phyloP scores from a whole-genome alignment of 2,888 invertebrate species.

The Monopis laevigella region DNA sequence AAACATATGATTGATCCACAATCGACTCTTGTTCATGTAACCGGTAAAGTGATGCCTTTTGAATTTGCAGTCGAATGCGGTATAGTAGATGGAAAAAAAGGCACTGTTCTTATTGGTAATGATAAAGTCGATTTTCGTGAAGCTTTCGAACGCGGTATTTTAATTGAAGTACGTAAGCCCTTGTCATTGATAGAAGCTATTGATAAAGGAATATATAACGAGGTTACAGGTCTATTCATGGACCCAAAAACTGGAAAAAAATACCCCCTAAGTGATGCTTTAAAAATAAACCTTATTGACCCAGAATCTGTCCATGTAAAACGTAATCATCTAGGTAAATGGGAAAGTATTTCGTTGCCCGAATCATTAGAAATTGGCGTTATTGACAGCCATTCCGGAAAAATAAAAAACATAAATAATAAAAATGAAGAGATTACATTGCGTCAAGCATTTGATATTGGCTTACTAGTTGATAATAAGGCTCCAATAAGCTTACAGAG shows the following conservation, averaged over 20 bases:
- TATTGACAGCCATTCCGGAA: conserved; percentile 76
- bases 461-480: conserved; percentile 82
- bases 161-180: conserved; percentile 84
- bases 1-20: conserved; percentile 86
- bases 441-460: conserved; percentile 80
- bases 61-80: conserved; percentile 82
- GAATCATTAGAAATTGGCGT: conserved; percentile 81
- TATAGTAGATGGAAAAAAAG: conserved; percentile 78
- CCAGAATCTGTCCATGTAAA: conserved; percentile 84
- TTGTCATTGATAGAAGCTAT: conserved; percentile 84
- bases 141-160: conserved; percentile 84
- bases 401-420: conserved; percentile 74
- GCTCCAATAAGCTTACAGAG: conserved; percentile 84
- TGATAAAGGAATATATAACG: conserved; percentile 82
- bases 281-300: conserved; percentile 83
- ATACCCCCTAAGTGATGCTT: conserved; percentile 83
- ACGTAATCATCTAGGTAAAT: conserved; percentile 78
- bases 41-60: conserved; percentile 84
- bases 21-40: conserved; percentile 85
- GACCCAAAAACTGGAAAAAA: conserved; percentile 83
- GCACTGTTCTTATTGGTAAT: conserved; percentile 71
- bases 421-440: conserved; percentile 75
- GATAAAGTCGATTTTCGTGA: conserved; percentile 81
- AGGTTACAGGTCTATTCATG: conserved; percentile 81
- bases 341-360: conserved; percentile 79